A percentile compares a stretch with the other conserved stretches of the same genome.
These are phyloP conservation scores for Ethmia dodecea DNA, from an alignment of 2,888 invertebrate genomes.

Conservation along the genomic window DNA sequence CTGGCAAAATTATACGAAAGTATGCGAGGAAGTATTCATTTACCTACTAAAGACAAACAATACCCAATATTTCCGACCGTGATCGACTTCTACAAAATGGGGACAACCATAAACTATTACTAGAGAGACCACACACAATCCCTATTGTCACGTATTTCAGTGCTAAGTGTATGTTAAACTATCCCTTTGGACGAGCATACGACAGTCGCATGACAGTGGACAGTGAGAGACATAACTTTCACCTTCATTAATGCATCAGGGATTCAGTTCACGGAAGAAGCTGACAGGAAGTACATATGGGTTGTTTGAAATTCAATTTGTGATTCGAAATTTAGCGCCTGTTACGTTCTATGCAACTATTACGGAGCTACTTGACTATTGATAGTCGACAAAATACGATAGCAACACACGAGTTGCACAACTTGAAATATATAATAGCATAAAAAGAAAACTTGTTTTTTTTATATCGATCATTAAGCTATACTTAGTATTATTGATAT, in stretches of 20 bases:
- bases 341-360: too few species aligned
- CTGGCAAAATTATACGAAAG: too few species aligned
- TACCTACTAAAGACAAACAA: constrained; percentile 13
- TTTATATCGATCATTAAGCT: too few species aligned
- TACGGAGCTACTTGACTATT: too few species aligned
- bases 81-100: constrained; percentile 18
- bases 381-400: too few species aligned
- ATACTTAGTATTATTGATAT: too few species aligned
- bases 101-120: constrained; percentile 22
- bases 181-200: constrained; percentile 17
- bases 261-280: constrained; percentile 44
- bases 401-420: too few species aligned
- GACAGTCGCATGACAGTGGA: constrained; percentile 21
- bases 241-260: constrained; percentile 38
- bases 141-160: constrained; percentile 30
- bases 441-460: too few species aligned
- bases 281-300: constrained; percentile 32
- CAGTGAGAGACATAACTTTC: constrained; percentile 46
- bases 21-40: too few species aligned
- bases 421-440: too few species aligned
- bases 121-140: constrained; percentile 32
- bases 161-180: constrained; percentile 19
- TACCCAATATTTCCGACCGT: constrained; percentile 18
- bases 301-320: constrained; percentile 34
- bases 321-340: constrained; percentile 17